These are phyloP conservation scores for Mylabris sibirica DNA, from an alignment of 2,888 invertebrate species.

Conservation along the genomic window DNA sequence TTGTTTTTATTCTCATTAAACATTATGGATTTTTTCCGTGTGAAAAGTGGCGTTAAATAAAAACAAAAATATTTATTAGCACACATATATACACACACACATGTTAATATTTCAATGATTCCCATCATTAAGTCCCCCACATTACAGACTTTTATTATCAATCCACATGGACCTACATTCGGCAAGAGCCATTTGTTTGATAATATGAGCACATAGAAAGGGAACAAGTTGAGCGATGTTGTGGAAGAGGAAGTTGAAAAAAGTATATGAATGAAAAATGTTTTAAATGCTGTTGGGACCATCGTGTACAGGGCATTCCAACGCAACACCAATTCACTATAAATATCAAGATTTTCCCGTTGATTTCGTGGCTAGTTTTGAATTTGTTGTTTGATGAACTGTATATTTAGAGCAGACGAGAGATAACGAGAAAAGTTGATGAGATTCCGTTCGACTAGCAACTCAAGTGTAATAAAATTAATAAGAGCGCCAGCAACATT, in stretches of 20 bases:
- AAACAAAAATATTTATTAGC: not conserved
- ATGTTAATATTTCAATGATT: slow-evolving; percentile 1
- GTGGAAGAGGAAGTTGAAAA: slow-evolving; percentile 1
- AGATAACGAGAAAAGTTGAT: not conserved
- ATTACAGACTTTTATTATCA: not conserved
- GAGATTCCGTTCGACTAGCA: not conserved
- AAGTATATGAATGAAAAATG: slow-evolving; percentile 1
- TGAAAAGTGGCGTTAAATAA: not conserved
- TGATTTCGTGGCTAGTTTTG: no score
- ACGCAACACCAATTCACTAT: no score
- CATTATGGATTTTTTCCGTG: no score
- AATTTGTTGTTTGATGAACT: no score
- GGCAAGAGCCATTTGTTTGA: slow-evolving; percentile 7
- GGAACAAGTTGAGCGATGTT: not conserved
- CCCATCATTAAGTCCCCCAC: slow-evolving; percentile 7
- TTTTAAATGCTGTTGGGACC: not conserved
- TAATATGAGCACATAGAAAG: not conserved
- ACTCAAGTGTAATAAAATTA: slow-evolving; percentile 4
- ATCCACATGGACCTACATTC: slow-evolving; percentile 1
- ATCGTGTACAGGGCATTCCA: not conserved
- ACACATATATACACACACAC: not conserved
- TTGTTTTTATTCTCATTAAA: no score
- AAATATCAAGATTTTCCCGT: no score
- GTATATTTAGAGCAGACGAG: no score
- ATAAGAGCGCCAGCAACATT: not conserved